Conservation (phyloP, 2,113 vertebrate genomes). For the Heliornis fulica region DNA sequence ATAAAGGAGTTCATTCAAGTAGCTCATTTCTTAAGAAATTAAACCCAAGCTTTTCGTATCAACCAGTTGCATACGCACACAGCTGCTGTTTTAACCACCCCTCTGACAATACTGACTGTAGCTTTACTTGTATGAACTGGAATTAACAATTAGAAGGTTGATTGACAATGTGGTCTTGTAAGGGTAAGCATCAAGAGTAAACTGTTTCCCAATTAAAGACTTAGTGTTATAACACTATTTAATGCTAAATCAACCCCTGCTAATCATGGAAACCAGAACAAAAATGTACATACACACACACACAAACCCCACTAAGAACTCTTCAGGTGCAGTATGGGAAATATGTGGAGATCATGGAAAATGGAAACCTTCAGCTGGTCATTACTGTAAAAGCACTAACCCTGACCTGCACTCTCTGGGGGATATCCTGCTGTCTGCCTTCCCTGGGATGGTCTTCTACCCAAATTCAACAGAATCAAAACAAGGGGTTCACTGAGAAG, state of each 20-base stretch:
- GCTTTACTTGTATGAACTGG: slow-evolving; percentile 16
- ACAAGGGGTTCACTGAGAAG: not conserved
- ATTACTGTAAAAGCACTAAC: not conserved
- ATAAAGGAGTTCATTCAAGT: slow-evolving; percentile 4
- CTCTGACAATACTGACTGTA: slow-evolving; percentile 10
- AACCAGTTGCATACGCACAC: not conserved
- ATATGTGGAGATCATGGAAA: not conserved
- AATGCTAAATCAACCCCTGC: not conserved
- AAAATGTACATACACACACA: not conserved
- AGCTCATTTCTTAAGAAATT: slow-evolving; percentile 37
- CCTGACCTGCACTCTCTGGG: not conserved
- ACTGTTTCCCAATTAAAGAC: slow-evolving; percentile 29
- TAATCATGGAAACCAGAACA: not conserved
- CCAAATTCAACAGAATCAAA: not conserved
- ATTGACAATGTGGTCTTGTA: slow-evolving; percentile 39
- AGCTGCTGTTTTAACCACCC: not conserved
- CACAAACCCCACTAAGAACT: not conserved
- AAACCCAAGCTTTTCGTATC: slow-evolving; percentile 7
- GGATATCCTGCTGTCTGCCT: not conserved
- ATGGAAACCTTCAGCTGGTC: not conserved
- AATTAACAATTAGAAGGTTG: slow-evolving; percentile 17
- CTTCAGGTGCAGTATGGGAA: not conserved
- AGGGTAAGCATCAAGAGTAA: slow-evolving; percentile 25
- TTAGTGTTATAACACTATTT: not conserved
- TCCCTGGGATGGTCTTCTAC: not conserved